A percentile compares a stretch with the other conserved stretches of the same genome.
Conservation (phyloP, 2,113 vertebrate species). For the Guaruba guarouba region DNA sequence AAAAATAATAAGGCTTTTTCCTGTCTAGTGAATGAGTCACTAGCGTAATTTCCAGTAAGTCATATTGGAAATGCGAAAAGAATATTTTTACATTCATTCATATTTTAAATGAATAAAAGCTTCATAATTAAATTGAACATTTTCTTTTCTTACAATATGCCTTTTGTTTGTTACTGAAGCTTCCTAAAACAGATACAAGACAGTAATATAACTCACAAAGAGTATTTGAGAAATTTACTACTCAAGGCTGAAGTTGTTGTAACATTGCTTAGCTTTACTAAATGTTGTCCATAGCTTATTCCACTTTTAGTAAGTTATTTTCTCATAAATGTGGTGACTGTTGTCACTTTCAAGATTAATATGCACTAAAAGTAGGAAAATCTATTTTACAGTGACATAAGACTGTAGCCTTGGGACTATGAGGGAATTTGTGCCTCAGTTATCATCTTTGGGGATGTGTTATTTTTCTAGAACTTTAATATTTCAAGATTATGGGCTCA, state of each 20-base stretch:
- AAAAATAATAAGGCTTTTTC: neutral
- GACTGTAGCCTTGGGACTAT: neutral
- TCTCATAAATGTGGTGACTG: neutral
- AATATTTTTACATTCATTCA: neutral
- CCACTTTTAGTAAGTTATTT: neutral
- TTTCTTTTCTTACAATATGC: neutral
- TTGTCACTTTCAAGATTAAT: slow-evolving; percentile 2
- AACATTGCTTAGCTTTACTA: neutral
- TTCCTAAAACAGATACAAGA: neutral
- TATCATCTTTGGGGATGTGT: neutral
- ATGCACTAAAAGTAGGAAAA: neutral
- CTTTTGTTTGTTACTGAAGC: neutral
- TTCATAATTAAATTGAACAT: neutral
- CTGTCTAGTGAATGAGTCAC: neutral
- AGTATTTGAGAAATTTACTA: neutral
- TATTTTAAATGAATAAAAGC: neutral
- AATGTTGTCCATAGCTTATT: neutral
- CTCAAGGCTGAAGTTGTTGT: neutral
- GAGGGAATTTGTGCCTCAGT: neutral
- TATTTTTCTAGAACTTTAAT: neutral
- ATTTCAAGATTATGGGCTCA: neutral
- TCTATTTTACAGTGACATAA: neutral
- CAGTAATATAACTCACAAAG: neutral
- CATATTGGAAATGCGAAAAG: neutral
- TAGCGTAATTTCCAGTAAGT: neutral